Conservation (phyloP, 2,888 invertebrate genomes). For the Alloscopus bannaensis region DNA sequence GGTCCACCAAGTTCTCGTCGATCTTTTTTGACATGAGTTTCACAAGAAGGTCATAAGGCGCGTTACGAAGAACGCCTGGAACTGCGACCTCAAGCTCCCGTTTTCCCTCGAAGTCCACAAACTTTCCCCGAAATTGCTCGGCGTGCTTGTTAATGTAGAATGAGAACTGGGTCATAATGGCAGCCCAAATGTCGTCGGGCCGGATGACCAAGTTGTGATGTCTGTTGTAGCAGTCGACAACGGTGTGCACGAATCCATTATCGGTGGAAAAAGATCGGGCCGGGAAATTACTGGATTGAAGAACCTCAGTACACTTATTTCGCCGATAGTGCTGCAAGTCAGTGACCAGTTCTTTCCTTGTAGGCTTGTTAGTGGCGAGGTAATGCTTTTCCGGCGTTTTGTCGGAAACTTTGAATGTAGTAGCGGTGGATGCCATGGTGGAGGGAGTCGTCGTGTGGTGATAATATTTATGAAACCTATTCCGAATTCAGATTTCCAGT, state of each 20-base stretch:
- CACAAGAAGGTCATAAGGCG: slow-evolving; percentile 46
- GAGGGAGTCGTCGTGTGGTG: too few relatives aligned
- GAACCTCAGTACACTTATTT: slow-evolving; percentile 33
- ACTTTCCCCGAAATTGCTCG: slow-evolving; percentile 53
- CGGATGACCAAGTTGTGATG: slow-evolving; percentile 58
- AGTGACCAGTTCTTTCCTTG: background rate
- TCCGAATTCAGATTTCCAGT: too few relatives aligned
- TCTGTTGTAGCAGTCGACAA: slow-evolving; percentile 36
- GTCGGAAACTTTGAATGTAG: slow-evolving; percentile 36
- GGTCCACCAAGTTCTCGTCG: slow-evolving; percentile 49
- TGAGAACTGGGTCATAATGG: slow-evolving; percentile 63
- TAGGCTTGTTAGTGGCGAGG: background rate
- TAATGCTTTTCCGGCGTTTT: slow-evolving; percentile 23
- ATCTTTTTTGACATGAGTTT: slow-evolving; percentile 39
- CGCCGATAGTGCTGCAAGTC: background rate
- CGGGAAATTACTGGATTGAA: slow-evolving; percentile 25
- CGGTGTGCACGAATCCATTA: slow-evolving; percentile 54
- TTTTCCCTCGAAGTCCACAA: slow-evolving; percentile 63
- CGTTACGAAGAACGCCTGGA: slow-evolving; percentile 28
- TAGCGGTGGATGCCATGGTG: too few relatives aligned
- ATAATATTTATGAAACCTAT: too few relatives aligned
- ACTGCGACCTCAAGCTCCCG: slow-evolving; percentile 19
- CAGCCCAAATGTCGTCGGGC: slow-evolving; percentile 64
- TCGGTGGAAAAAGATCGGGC: background rate
- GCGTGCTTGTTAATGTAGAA: slow-evolving; percentile 63